Percentiles rank a stretch among this genome's conserved stretches.
Conservation (phyloP, 53 echinoderm and acorn worm species). For the Temnopleurus reevesii region DNA sequence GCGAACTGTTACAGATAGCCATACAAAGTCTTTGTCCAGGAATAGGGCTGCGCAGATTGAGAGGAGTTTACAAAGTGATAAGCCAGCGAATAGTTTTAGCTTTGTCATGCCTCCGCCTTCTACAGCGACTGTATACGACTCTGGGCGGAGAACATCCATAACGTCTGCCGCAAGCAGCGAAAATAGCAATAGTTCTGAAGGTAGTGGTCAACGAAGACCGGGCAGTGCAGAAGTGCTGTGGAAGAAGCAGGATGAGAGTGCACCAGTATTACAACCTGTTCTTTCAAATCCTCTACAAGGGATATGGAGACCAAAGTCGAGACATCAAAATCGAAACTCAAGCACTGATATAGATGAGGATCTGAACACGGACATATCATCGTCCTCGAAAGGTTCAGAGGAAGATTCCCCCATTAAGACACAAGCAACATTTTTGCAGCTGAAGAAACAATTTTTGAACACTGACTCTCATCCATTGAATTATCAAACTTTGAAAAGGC, state of each 20-base stretch:
- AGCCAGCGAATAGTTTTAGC: constrained; percentile 11
- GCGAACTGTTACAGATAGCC: not conserved
- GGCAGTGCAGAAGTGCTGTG: constrained; percentile 76
- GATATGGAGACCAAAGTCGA: constrained; percentile 91
- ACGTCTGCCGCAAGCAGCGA: constrained; percentile 67
- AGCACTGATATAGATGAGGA: constrained; percentile 62
- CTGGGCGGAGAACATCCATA: constrained; percentile 44
- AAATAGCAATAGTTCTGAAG: constrained; percentile 68
- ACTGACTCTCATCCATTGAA: constrained; percentile 75
- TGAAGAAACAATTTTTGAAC: constrained; percentile 92
- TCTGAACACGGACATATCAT: constrained; percentile 27
- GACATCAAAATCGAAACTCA: constrained; percentile 69
- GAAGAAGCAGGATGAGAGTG: constrained; percentile 75
- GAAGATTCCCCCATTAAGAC: constrained; percentile 69
- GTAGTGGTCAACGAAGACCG: constrained; percentile 67
- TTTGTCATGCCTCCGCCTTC: constrained; percentile 59
- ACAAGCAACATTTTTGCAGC: constrained; percentile 81
- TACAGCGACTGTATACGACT: constrained; percentile 29
- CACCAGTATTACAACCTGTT: constrained; percentile 81
- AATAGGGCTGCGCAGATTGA: constrained; percentile 27
- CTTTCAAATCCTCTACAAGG: constrained; percentile 87
- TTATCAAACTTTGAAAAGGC: constrained; percentile 80
- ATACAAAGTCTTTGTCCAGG: constrained; percentile 12
- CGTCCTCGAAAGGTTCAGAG: constrained; percentile 17
- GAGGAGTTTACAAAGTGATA: constrained; percentile 13